Base-by-base conservation (phyloP, 2,113 vertebrate genomes). In the Pachypanchax playfairii region DNA sequence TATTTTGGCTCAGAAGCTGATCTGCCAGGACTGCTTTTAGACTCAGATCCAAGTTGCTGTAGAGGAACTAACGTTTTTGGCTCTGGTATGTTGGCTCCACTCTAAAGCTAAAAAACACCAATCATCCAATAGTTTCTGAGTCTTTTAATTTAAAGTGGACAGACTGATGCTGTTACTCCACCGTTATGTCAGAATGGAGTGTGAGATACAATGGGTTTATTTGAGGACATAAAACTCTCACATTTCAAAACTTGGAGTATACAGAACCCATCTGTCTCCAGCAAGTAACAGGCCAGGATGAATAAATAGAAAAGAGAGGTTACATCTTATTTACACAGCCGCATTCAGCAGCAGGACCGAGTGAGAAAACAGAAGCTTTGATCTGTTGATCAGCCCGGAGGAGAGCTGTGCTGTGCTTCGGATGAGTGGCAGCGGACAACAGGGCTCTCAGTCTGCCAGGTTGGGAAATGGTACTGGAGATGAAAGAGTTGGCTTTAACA, bases 331-430 rank as follows among this genome's bases (percentile, higher is more conserved):
- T 77, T 81, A 70, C 64, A 64, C 61, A 68, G 13, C 48, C 25
- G 47, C 68, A 66, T 80, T 60, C 52, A 58, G 65, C 46, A 42
- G 73, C 67, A 61, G 11, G 12, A n/a, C n/a, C n/a, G 70, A 82
- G 44, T 29, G 67, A 55, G 51, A 62, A 73, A 65, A 47, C 31
- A 47, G 61, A 73, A 1, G 66, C 82, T 86, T 89, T 87, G 83
- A 86, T 85, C 65, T 79, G 28, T 33, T 51, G 13, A 53, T 64
- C 70, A 53, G 50, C 52, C 54, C 43, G 49, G 73, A 77, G 29
- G 50, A 58, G 53, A 52, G 55, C 55, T 36, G 52, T 24, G 59
- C 49, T 51, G 58, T 41, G 55, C 69, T 48, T 78, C 5, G 33
- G 72, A 75, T 80, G 62, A 78, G 74, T 77, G 75, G 66, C 73